Conservation (phyloP, 2,797 vertebrate species). For the Gallinago solitaria region DNA sequence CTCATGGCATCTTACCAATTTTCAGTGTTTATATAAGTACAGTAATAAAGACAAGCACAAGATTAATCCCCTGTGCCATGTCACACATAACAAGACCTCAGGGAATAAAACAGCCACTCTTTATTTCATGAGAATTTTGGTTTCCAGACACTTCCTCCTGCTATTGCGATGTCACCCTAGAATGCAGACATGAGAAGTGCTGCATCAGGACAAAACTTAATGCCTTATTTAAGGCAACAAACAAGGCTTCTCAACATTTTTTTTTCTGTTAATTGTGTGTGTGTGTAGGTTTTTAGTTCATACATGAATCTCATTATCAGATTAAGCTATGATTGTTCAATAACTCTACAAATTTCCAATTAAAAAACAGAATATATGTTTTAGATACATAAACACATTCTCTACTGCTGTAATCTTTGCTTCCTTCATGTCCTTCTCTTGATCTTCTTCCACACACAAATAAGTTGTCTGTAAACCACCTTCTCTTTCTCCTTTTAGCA, state of each 20-base stretch:
- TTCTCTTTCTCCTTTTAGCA: neutral
- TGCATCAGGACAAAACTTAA: neutral
- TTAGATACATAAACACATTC: neutral
- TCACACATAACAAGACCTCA: neutral
- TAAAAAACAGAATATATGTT: fast-evolving
- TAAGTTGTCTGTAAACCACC: neutral
- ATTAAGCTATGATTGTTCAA: neutral
- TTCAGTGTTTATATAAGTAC: neutral
- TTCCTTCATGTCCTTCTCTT: neutral
- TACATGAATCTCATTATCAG: neutral
- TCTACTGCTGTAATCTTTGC: neutral
- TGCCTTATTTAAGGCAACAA: neutral
- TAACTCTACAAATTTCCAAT: neutral
- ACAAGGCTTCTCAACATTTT: neutral
- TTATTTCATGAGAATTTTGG: neutral
- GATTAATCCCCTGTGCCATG: neutral
- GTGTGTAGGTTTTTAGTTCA: neutral
- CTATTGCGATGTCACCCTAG: neutral
- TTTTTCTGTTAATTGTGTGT: neutral
- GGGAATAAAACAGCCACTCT: neutral
- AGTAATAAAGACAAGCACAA: neutral
- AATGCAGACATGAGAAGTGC: neutral
- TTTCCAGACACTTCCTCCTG: neutral
- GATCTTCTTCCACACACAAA: neutral
- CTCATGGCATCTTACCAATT: neutral